phyloP scores from a whole-genome alignment of 2,888 invertebrate species.

The Steinernema hermaphroditum region DNA sequence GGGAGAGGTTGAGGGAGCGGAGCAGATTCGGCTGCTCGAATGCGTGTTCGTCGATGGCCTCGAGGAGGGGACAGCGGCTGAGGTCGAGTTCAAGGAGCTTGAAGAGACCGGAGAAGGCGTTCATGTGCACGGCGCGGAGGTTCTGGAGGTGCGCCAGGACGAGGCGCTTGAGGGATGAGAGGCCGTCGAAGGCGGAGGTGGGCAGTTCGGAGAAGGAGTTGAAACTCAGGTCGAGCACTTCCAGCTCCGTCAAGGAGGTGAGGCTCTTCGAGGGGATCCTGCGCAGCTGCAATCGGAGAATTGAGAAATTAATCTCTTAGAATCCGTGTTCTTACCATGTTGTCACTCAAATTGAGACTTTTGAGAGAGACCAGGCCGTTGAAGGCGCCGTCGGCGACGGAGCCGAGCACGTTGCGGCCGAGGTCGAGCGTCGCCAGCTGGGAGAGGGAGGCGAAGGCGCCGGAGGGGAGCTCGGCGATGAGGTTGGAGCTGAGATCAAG shows the following conservation, averaged over 20 bases:
- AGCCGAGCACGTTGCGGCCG: conserved; percentile 12
- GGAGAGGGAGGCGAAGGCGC: conserved; percentile 20
- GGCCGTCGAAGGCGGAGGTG: conserved; percentile 37
- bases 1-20: conserved; percentile 34
- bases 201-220: conserved; percentile 39
- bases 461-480: background rate
- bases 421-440: conserved; percentile 36
- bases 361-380: conserved; percentile 31
- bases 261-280: background rate
- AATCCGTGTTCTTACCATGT: background rate
- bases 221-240: conserved; percentile 34
- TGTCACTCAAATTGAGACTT: conserved; percentile 21
- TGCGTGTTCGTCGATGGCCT: conserved; percentile 35
- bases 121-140: conserved; percentile 11
- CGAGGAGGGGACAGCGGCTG: conserved; percentile 31
- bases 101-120: conserved; percentile 19
- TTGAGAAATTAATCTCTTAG: background rate
- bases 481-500: conserved; percentile 31
- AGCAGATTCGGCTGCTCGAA: conserved; percentile 36
- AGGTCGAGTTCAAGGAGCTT: conserved; percentile 18
- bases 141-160: background rate
- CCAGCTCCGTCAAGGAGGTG: conserved; percentile 25
- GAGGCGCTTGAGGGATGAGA: conserved; percentile 33
- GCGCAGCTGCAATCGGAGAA: background rate
- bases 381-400: conserved; percentile 33